Conservation (phyloP, 2,797 vertebrate species). For the Antennarius maculatus region DNA sequence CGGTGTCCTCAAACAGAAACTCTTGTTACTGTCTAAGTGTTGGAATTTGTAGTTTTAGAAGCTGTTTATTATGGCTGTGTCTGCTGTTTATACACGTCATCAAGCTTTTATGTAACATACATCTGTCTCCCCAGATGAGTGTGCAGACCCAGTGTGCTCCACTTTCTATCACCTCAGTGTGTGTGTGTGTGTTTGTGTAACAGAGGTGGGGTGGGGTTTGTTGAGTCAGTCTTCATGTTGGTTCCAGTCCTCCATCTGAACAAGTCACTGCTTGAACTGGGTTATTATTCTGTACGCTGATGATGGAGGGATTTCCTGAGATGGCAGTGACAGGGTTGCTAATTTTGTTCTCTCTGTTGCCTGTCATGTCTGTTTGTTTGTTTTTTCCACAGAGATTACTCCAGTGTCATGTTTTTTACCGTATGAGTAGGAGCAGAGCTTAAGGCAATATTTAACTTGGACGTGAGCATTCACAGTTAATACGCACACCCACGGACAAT, state of each 20-base stretch:
- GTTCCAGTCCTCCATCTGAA: constrained; percentile 31
- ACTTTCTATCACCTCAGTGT: constrained; percentile 2
- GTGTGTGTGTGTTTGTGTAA: constrained; percentile 9
- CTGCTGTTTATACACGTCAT: constrained; percentile 21
- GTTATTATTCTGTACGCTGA: constrained; percentile 36
- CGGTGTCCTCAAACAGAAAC: constrained; percentile 2
- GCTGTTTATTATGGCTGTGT: not conserved
- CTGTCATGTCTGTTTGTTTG: constrained; percentile 38
- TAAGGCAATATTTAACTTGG: constrained; percentile 54
- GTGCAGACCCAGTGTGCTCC: not conserved
- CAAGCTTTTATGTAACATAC: constrained; percentile 20
- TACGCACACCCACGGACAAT: constrained; percentile 31
- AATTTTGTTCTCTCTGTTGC: constrained; percentile 34
- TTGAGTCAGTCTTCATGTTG: constrained; percentile 46
- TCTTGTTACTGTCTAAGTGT: constrained; percentile 15
- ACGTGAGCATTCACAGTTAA: constrained; percentile 16
- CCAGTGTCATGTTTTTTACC: constrained; percentile 34
- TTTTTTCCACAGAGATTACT: constrained; percentile 37
- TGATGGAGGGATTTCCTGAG: constrained; percentile 48
- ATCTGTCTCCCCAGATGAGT: constrained; percentile 36
- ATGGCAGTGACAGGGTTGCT: constrained; percentile 28
- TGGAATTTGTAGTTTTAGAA: constrained; percentile 10
- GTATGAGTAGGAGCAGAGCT: constrained; percentile 4
- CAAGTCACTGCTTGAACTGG: constrained; percentile 53
- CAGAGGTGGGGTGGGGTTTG: constrained; percentile 1